Evolutionary conservation across 2,797 vertebrate species (phyloP).

Genomic region (Myioborus miniatus): DNA sequence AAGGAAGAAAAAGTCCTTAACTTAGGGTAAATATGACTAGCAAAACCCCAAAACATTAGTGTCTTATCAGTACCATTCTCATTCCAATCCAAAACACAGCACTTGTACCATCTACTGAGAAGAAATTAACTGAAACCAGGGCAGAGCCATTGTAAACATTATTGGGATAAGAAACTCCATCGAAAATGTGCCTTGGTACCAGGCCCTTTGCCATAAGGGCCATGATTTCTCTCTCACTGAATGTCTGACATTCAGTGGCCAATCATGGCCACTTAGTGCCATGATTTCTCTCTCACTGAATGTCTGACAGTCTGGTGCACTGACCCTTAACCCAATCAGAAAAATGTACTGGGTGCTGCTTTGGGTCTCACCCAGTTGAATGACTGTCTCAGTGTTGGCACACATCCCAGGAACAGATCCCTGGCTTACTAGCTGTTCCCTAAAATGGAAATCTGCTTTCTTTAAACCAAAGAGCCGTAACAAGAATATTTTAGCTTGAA

Average conservation of each 20-base stretch:
- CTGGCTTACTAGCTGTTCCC: not conserved
- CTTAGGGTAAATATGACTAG: not conserved
- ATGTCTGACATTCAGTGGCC: not conserved
- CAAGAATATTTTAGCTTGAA: not conserved
- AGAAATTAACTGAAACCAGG: not conserved
- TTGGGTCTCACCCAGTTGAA: not conserved
- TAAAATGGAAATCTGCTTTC: not conserved
- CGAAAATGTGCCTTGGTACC: not conserved
- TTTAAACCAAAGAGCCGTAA: not conserved
- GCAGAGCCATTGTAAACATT: not conserved
- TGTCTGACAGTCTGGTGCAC: not conserved
- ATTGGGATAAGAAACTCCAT: not conserved
- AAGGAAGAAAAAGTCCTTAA: not conserved
- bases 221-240: fast-evolving
- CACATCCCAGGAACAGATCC: not conserved
- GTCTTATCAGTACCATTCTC: not conserved
- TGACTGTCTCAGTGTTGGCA: not conserved
- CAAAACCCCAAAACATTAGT: not conserved
- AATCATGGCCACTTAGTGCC: not conserved
- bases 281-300: fast-evolving
- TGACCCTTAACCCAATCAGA: not conserved
- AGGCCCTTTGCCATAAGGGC: not conserved
- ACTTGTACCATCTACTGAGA: not conserved
- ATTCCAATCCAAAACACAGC: not conserved
- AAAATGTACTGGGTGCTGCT: not conserved